Evolutionary conservation across 1,140 invertebrate species (phyloP).

Genomic region (Tribolium castaneum): DNA sequence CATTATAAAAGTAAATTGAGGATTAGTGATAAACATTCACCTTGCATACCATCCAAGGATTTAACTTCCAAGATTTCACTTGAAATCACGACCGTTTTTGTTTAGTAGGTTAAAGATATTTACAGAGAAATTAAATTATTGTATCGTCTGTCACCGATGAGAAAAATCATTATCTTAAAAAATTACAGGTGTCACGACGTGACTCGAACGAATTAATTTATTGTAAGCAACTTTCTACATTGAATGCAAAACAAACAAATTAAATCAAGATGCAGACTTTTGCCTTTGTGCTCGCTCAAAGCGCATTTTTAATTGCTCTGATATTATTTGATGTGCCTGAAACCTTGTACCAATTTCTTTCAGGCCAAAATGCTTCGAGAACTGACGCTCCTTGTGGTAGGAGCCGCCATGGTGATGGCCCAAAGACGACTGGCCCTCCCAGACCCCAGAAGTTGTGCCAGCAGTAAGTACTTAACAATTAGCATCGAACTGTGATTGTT

Average conservation of each 20-base stretch:
- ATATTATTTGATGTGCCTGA: neutral
- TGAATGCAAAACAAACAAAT: slow-evolving; percentile 16
- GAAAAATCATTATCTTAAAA: neutral
- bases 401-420: slow-evolving; percentile 75
- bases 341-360: slow-evolving; percentile 33
- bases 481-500: neutral
- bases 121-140: slow-evolving; percentile 1
- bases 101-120: slow-evolving; percentile 22
- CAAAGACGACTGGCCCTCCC: slow-evolving; percentile 87
- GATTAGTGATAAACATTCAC: neutral
- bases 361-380: slow-evolving; percentile 59
- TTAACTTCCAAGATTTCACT: slow-evolving; percentile 5
- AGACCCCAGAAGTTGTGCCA: slow-evolving; percentile 88
- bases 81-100: neutral
- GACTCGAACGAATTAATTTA: slow-evolving; percentile 17
- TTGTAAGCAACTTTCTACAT: slow-evolving; percentile 9
- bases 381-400: slow-evolving; percentile 72
- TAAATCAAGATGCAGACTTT: neutral
- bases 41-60: neutral
- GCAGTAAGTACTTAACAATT: slow-evolving; percentile 73
- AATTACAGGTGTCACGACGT: slow-evolving; percentile 15
- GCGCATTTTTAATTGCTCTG: no score
- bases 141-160: neutral
- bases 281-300: no score
- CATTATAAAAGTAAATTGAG: neutral